phyloP scores from a whole-genome alignment of 1,140 invertebrate species.

The Metopolophium dirhodum region DNA sequence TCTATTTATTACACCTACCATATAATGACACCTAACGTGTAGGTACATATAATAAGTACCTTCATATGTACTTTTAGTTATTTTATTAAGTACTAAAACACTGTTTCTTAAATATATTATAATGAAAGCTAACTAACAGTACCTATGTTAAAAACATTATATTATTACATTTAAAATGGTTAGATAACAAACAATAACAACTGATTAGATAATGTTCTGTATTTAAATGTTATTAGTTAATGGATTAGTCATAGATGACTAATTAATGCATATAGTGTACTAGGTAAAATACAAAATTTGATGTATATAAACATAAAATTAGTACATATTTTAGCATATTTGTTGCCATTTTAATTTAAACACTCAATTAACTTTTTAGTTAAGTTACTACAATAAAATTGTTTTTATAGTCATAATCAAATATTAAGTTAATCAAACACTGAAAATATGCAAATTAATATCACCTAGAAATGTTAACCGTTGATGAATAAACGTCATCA shows the following conservation, averaged over 20 bases:
- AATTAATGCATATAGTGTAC: neutral
- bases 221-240: neutral
- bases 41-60: neutral
- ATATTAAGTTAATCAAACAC: neutral
- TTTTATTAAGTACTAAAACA: neutral
- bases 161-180: neutral
- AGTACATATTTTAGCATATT: neutral
- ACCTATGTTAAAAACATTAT: neutral
- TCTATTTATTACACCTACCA: neutral
- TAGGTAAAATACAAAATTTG: neutral
- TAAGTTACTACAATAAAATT: neutral
- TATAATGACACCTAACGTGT: neutral
- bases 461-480: neutral
- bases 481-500: neutral
- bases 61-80: neutral
- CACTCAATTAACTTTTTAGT: neutral
- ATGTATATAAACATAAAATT: neutral
- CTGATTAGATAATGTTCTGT: neutral
- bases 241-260: neutral
- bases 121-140: neutral
- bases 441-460: neutral
- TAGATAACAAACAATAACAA: slow-evolving; percentile 8
- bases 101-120: neutral
- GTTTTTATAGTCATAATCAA: neutral
- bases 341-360: neutral